These are phyloP conservation scores for Mesaphorura yosii DNA, from an alignment of 1,140 invertebrate species.

Conservation along the genomic window DNA sequence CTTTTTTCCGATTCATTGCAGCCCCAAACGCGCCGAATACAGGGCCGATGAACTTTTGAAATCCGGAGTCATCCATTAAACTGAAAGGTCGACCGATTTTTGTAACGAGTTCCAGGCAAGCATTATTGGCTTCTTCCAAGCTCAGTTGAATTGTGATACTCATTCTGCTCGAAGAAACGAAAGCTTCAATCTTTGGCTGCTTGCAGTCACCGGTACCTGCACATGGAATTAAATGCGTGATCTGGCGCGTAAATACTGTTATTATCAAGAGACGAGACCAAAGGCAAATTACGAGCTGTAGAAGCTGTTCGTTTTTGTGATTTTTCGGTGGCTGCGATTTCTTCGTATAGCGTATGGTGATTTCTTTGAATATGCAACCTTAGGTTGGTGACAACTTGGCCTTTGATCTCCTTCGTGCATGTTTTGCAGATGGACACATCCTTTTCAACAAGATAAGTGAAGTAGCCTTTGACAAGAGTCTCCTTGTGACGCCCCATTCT, in stretches of 20 bases:
- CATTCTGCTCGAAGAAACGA: neutral
- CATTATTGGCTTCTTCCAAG: neutral
- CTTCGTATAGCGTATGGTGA: neutral
- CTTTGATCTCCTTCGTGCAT: neutral
- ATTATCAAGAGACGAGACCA: neutral
- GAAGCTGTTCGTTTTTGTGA: no score
- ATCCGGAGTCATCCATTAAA: neutral
- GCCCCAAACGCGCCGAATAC: neutral
- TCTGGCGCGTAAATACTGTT: neutral
- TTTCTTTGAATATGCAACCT: neutral
- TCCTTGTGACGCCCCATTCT: no score
- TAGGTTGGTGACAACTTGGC: neutral
- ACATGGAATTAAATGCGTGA: neutral
- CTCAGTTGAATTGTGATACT: neutral
- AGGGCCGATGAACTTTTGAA: neutral
- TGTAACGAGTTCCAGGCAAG: slow-evolving; percentile 2
- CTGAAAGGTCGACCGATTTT: neutral
- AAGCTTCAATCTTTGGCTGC: neutral
- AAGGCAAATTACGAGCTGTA: no score
- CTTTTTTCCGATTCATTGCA: neutral
- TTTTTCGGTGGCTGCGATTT: neutral
- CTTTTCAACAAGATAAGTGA: neutral
- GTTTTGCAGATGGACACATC: neutral
- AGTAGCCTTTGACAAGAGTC: no score
- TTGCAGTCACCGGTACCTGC: neutral